Evolutionary conservation across 2,888 invertebrate species (phyloP), one percentile per base, ranked within the genome.

Genomic region (Hoplodrina ambigua): DNA sequence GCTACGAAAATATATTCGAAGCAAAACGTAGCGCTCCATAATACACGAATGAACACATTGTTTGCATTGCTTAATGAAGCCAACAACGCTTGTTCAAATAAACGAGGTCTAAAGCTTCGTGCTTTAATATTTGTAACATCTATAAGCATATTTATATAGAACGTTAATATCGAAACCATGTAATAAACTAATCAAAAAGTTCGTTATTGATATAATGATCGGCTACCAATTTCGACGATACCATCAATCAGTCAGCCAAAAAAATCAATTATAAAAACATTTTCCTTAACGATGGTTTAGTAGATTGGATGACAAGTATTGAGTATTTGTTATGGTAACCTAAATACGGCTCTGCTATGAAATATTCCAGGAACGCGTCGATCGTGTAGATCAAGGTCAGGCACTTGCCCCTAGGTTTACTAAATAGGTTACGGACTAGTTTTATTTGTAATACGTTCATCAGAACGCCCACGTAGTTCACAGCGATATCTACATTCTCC

Each of bases 381-480:
- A 76, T 71, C 78, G 81, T 82, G 64, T 86, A 70, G 82, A 83
- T 84, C 84, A 86, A 84, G 87, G 87, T 78, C 76, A 69, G 66
- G 68, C 63, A 75, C 57, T 77, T 74, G 69, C 65, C 70, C 75
- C 70, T 66, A 57, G 69, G 72, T 69, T 80, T 82, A 63, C 61
- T 74, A 86, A 82, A 82, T 86, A 69, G 81, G 80, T 85, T 82
- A 80, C 75, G 69, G 67, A 72, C 33, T 58, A 72, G 65, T 66
- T 72, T 63, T 72, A 69, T 74, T 74, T 60, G 67, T 67, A 80
- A 80, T 73, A 68, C 78, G 73, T 79, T 83, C 61, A 72, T 72
- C 62, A 64, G 54, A 63, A 71, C 66, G 69, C 83, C 82, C 78
- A 81, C 86, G 55, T 71, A 70, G 41, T 72, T 55, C 13, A 55